A percentile compares a stretch with the other conserved stretches of the same genome.
Conservation (phyloP, 2,797 vertebrate genomes). For the Dicrostonyx torquatus region DNA sequence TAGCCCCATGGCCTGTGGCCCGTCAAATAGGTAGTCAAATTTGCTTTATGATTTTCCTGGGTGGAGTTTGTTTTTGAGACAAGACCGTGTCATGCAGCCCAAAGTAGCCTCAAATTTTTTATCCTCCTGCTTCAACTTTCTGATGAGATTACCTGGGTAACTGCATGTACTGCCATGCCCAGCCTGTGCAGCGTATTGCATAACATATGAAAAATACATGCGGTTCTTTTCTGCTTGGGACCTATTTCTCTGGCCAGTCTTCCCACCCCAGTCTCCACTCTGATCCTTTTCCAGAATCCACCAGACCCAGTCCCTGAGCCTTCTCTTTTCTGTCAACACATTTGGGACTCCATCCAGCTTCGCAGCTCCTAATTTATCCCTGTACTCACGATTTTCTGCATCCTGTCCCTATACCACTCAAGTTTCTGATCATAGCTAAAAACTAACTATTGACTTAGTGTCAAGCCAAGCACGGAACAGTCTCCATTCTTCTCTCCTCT, state of each 20-base stretch:
- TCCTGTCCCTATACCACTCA: not conserved
- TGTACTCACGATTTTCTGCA: not conserved
- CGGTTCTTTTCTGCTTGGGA: not conserved
- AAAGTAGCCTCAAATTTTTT: not conserved
- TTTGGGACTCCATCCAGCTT: not conserved
- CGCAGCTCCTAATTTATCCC: not conserved
- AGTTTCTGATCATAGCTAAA: not conserved
- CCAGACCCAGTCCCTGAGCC: not conserved
- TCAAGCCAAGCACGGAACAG: not conserved
- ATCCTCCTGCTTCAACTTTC: not conserved
- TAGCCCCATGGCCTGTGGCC: not conserved
- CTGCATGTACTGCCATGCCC: not conserved
- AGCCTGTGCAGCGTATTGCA: not conserved
- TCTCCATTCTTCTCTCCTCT: not conserved
- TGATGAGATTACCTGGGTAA: not conserved
- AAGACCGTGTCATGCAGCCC: not conserved
- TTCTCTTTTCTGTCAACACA: not conserved
- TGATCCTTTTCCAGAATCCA: not conserved
- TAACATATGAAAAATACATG: not conserved
- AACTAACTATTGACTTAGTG: not conserved
- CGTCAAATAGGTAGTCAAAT: not conserved
- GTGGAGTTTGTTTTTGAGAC: not conserved
- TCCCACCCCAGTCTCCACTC: not conserved
- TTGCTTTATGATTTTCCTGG: not conserved
- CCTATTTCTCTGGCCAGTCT: not conserved